phyloP scores from a whole-genome alignment of 2,113 vertebrate species.

The Pseudonaja textilis region DNA sequence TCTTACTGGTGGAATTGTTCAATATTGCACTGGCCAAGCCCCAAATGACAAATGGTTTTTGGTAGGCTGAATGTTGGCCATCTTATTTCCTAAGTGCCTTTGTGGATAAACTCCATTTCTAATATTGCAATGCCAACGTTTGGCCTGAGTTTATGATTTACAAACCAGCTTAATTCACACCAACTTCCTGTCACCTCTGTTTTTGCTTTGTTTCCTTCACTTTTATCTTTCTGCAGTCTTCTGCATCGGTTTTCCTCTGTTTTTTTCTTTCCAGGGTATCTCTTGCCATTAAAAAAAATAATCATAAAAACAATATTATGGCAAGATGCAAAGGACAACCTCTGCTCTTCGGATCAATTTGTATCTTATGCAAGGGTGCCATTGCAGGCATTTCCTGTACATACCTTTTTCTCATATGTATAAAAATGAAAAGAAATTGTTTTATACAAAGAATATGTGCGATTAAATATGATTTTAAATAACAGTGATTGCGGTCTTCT shows the following conservation, averaged over 20 bases:
- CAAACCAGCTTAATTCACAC: background rate
- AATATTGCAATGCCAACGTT: background rate
- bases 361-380: background rate
- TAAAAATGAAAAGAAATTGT: background rate
- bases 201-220: background rate
- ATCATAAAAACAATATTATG: background rate
- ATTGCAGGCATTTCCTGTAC: constrained; percentile 15
- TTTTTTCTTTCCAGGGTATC: background rate
- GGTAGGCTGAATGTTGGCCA: background rate
- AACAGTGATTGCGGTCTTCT: background rate
- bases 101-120: background rate
- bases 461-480: constrained; percentile 26
- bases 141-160: background rate
- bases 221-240: background rate
- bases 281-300: background rate
- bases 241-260: background rate
- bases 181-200: background rate
- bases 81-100: constrained; percentile 2
- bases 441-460: background rate
- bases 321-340: background rate
- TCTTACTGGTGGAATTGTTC: background rate
- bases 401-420: constrained; percentile 17
- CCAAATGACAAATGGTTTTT: background rate
- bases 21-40: background rate
- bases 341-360: background rate